phyloP scores from a whole-genome alignment of 2,888 invertebrate species.

The Pegoplata infirma region DNA sequence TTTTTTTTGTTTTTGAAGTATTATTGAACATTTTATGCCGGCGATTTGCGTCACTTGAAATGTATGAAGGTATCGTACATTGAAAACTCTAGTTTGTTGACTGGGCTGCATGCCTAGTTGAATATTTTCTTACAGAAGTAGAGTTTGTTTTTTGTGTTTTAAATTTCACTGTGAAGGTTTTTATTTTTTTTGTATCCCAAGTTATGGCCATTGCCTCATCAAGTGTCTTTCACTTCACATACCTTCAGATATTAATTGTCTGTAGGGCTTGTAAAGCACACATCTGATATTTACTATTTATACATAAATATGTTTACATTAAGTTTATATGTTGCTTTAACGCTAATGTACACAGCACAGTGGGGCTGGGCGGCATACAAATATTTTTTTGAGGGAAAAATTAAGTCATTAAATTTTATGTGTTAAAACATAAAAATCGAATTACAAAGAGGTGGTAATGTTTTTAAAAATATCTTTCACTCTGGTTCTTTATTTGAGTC shows the following conservation, averaged over 20 bases:
- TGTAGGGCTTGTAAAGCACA: neutral
- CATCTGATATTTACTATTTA: neutral
- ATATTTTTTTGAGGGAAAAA: no score
- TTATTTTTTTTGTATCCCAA: neutral
- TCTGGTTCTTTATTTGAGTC: no score
- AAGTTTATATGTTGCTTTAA: slow-evolving; percentile 29
- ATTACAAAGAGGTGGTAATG: no score
- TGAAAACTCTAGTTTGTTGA: neutral
- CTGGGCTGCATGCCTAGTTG: neutral
- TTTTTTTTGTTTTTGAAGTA: slow-evolving; percentile 3
- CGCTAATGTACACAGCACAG: neutral
- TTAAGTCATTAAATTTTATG: no score
- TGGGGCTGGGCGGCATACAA: no score
- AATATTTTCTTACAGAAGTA: neutral
- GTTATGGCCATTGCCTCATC: slow-evolving; percentile 14
- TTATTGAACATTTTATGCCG: slow-evolving; percentile 14
- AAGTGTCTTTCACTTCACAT: slow-evolving; percentile 3
- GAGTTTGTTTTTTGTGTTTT: neutral
- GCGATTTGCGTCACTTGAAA: slow-evolving; percentile 6
- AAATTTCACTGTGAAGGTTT: slow-evolving; percentile 35
- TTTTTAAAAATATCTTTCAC: no score
- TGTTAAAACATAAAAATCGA: no score
- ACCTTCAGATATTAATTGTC: neutral
- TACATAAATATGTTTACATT: slow-evolving; percentile 1
- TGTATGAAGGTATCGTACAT: no score